phyloP scores from a whole-genome alignment of 2,888 invertebrate species.

The Leptopilina syphax region DNA sequence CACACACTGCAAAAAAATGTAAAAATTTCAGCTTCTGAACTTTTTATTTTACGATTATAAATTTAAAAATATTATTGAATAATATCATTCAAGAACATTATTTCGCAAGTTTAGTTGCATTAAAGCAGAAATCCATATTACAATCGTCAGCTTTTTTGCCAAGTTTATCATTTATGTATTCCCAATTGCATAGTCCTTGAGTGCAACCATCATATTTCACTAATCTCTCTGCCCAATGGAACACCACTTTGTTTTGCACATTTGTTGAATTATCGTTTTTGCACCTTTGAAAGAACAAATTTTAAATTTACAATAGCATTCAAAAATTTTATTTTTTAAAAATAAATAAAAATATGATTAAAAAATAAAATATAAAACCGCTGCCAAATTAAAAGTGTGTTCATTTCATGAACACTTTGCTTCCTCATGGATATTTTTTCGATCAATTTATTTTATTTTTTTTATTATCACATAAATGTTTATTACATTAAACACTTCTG shows the following conservation, averaged over 20 bases:
- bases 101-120: conserved; percentile 31
- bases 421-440: no score
- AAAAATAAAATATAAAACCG: no score
- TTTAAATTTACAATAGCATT: neutral
- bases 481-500: no score
- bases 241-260: conserved; percentile 78
- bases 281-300: conserved; percentile 77
- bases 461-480: no score
- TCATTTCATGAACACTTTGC: no score
- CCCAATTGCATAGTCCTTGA: conserved; percentile 89
- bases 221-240: conserved; percentile 85
- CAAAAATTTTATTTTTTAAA: conserved; percentile 17
- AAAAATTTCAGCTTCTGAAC: no score
- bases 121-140: conserved; percentile 79
- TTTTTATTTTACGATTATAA: no score
- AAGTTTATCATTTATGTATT: conserved; percentile 81
- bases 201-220: conserved; percentile 84
- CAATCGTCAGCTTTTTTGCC: conserved; percentile 79
- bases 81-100: no score
- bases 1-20: no score
- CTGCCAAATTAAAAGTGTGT: no score
- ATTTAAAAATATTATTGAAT: no score
- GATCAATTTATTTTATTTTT: no score
- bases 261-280: conserved; percentile 73
- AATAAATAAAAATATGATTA: neutral